Evolutionary conservation across 1,140 invertebrate genomes (phyloP).

Genomic region (Bombus sylvicola): DNA sequence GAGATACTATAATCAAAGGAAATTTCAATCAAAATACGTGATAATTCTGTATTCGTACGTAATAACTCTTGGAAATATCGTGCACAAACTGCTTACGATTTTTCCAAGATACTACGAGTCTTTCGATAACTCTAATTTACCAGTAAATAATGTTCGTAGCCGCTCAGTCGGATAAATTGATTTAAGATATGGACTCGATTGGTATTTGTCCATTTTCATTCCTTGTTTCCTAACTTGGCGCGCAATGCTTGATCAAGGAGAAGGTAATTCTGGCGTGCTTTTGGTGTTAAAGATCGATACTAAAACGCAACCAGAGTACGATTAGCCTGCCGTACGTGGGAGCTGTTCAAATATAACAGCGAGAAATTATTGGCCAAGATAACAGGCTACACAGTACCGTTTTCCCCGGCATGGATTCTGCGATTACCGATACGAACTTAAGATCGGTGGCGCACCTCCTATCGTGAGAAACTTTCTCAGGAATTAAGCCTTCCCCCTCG

Average conservation of each 20-base stretch:
- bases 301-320: neutral
- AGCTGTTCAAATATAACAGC: constrained; percentile 42
- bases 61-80: neutral
- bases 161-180: neutral
- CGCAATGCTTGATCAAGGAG: too few species aligned
- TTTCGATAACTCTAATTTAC: neutral
- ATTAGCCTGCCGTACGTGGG: neutral
- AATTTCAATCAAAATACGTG: neutral
- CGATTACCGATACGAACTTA: constrained; percentile 55
- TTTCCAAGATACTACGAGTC: neutral
- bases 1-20: neutral
- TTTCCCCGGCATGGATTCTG: constrained; percentile 55
- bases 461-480: constrained; percentile 64
- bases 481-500: constrained; percentile 42
- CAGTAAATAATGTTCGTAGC: neutral
- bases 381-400: constrained; percentile 43
- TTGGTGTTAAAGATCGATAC: neutral
- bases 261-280: neutral
- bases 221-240: neutral
- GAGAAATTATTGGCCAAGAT: constrained; percentile 44
- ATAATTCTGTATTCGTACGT: too few species aligned
- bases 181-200: neutral
- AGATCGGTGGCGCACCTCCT: constrained; percentile 45
- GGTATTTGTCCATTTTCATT: neutral
- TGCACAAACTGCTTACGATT: too few species aligned